phyloP scores from a whole-genome alignment of 2,888 invertebrate genomes.

The Pedicia rivosa region DNA sequence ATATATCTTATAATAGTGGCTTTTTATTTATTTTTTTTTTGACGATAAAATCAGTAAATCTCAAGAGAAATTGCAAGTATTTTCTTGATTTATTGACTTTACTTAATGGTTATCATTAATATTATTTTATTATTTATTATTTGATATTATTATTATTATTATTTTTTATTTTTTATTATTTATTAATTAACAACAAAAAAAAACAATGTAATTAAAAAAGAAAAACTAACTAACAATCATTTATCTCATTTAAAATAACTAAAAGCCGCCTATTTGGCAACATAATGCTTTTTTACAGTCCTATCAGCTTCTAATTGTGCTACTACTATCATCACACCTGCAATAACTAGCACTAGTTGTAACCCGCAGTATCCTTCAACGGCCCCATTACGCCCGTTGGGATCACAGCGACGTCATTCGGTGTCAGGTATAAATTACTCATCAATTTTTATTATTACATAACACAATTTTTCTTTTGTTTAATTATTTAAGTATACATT shows the following conservation, averaged over 20 bases:
- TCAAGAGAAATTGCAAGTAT: no score
- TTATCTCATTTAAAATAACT: no score
- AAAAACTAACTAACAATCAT: no score
- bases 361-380: constrained; percentile 14
- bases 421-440: constrained; percentile 14
- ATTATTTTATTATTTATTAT: background rate
- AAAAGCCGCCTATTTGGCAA: no score
- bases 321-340: constrained; percentile 11
- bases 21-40: no score
- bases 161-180: background rate
- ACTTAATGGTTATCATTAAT: no score
- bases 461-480: background rate
- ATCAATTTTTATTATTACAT: no score
- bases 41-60: no score
- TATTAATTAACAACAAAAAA: constrained; percentile 1
- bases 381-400: constrained; percentile 12
- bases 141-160: background rate
- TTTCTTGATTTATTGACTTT: no score
- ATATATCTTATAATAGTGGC: no score
- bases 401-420: constrained; percentile 14
- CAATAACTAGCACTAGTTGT: constrained; percentile 13
- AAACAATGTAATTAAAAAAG: background rate
- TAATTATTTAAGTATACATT: background rate
- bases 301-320: constrained; percentile 13
- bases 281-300: constrained; percentile 12